phyloP scores from a whole-genome alignment of 2,888 invertebrate species.

The Pteria penguin region DNA sequence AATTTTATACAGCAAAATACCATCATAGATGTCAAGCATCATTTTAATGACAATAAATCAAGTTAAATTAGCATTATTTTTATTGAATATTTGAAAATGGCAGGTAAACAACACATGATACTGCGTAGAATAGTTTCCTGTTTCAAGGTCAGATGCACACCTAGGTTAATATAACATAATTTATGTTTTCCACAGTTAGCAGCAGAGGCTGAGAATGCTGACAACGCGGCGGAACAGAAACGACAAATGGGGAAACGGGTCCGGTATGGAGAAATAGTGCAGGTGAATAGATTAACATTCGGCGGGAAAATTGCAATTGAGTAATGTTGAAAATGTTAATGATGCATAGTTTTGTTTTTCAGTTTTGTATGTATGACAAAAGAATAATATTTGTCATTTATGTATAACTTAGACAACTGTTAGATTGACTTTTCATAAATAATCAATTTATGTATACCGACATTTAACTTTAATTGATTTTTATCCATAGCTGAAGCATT shows the following conservation, averaged over 20 bases:
- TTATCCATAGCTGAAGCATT: conserved; percentile 75
- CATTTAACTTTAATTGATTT: background rate
- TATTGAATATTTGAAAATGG: too few species aligned
- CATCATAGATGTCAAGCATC: too few species aligned
- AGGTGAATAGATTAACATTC: conserved; percentile 70
- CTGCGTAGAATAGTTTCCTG: too few species aligned
- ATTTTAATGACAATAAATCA: too few species aligned
- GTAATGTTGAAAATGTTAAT: too few species aligned
- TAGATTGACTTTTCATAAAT: background rate
- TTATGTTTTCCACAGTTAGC: conserved; percentile 60
- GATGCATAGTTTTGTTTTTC: too few species aligned
- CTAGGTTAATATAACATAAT: background rate
- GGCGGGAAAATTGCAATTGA: too few species aligned
- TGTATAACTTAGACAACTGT: background rate
- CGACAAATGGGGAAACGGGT: conserved; percentile 79
- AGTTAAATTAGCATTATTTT: too few species aligned
- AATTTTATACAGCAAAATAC: too few species aligned
- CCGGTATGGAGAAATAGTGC: conserved; percentile 80
- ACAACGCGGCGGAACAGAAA: conserved; percentile 79
- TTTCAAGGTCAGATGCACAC: background rate
- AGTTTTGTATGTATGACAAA: too few species aligned
- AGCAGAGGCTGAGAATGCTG: conserved; percentile 78
- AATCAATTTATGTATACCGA: background rate
- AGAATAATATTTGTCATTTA: too few species aligned
- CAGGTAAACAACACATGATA: too few species aligned